Evolutionary conservation across 2,797 vertebrate species (phyloP), one percentile per base, ranked within the genome.

Genomic region (Xerus rutilus): DNA sequence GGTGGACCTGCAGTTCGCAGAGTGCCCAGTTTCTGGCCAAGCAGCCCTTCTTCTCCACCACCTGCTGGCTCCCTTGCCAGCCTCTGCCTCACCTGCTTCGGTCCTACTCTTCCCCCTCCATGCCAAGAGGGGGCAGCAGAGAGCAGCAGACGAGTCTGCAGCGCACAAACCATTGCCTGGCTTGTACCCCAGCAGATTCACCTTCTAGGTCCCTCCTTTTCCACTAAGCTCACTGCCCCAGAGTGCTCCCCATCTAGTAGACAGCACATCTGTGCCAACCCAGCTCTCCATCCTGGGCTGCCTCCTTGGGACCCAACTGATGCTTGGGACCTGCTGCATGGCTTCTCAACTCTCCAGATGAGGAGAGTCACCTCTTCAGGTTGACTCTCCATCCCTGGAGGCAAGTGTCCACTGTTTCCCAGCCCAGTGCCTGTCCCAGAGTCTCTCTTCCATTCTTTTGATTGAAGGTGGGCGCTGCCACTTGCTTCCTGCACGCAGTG

Each of bases 81-180:
- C 82, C 21, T 87, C 25, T 49, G 57, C 18, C 87, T 79, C 23
- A 85, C 86, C 39, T 69, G 78, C 18, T 14, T 62, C 64, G 12
- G 21, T 21, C 20, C 57, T 70, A 8, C 62, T 54, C 65, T 91
- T 65, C 72, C 82, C 32, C 7, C 45, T 32, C 67, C 39, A 10
- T 17, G 11, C 92, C 81, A 35, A 97, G 49, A 95, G 95, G 87
- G 86, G 81, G 84, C 69, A 96, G 94, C 95, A 96, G 95, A 96
- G 91, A 96, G 96, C 84, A 94, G 74, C 47, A 64, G 47, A 67
- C 12, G 2, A 2, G 45, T 35, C 74, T 30, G 23, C 43, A 43
- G 18, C 45, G 49, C 3, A 15, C 5, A 79, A 35, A 35, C 62
- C 5, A 0, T 13, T 2, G 6, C 47, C 9, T 81, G 21, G 17